Base-by-base conservation (phyloP, 30 jellyfish, hydroid and myxozoan species). In the Nemopilema nomurai region DNA sequence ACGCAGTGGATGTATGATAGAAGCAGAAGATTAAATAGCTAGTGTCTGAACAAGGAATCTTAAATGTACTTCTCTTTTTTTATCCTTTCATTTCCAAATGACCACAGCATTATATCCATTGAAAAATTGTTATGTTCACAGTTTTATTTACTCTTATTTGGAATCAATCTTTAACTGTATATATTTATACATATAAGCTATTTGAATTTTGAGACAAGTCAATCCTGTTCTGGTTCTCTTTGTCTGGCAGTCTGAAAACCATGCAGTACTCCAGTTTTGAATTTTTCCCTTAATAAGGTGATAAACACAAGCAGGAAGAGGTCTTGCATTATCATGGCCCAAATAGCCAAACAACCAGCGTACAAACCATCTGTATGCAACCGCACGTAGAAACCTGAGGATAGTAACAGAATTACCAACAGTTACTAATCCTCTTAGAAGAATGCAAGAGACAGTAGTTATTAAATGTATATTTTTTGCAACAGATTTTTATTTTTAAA, bases 301-400 rank as follows among this genome's bases (percentile, higher is more conserved):
- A 33, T 81, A 81, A 16, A 81, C 68, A 50, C 90, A 81, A 20
- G 90, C 73, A 18, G 74, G 90, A 50, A 81, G 83, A 16, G 83
- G 74, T 30, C 64, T 17, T 9, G 83, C 29, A 51, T 66, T 32
- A 82, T 81, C 74, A 69, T 82, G 49, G 26, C 83, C 73, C 25
- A 78, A 27, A 26, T 7, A 78, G 52, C 88, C 66, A 57, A 62
- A 78, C 63, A 78, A 28, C 79, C 79, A 78, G 24, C 88, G n/a
- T 17, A 29, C 88, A 22, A 78, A 26, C 88, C 88, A 78, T 62
- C 79, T 13, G 76, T 78, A 62, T 62, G 88, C 88, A 52, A 78
- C 80, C 27, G 88, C 79, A 18, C 90, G 17, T 13, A 81, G 83
- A 30, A 57, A 81, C 23, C 82, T 49, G 67, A 23, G n/a, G 26